These are phyloP conservation scores for Hippocampus kuda DNA, from an alignment of 2,797 vertebrate genomes.

Conservation along the genomic window DNA sequence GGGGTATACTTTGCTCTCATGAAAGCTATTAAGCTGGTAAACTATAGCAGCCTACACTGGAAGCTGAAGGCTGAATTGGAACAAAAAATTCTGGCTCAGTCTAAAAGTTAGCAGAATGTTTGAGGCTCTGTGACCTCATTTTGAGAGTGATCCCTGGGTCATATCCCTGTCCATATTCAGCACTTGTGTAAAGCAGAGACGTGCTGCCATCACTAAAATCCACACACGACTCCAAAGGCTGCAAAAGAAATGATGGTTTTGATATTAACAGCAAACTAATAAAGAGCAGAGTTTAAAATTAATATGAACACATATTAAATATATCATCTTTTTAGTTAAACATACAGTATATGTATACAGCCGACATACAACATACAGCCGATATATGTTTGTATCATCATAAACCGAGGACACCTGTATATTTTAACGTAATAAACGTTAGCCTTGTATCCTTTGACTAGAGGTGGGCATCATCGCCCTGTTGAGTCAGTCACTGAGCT, in stretches of 20 bases:
- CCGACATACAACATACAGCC: too few species aligned
- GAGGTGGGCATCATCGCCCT: too few species aligned
- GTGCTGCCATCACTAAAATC: constrained; percentile 14
- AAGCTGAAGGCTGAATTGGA: constrained; percentile 44
- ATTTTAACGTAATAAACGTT: too few species aligned
- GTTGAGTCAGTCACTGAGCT: too few species aligned
- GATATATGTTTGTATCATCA: too few species aligned
- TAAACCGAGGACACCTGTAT: too few species aligned
- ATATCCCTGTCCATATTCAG: constrained; percentile 34
- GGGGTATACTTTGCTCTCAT: too few species aligned
- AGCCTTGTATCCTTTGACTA: too few species aligned
- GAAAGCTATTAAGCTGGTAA: constrained; percentile 41
- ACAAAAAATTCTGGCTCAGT: constrained; percentile 23
- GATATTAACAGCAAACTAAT: constrained; percentile 18
- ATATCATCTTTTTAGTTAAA: too few species aligned
- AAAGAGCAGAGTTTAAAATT: background rate
- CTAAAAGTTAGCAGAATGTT: constrained; percentile 35
- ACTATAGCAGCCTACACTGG: constrained; percentile 45
- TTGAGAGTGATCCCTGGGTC: constrained; percentile 30
- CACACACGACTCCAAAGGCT: constrained; percentile 16
- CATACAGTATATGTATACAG: too few species aligned
- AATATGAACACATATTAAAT: background rate
- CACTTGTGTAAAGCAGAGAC: constrained; percentile 27
- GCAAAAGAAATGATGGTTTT: constrained; percentile 32
- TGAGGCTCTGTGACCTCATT: constrained; percentile 39